Evolutionary conservation across 2,797 vertebrate species (phyloP).

Genomic region (Mormyrus proboscirostris): DNA sequence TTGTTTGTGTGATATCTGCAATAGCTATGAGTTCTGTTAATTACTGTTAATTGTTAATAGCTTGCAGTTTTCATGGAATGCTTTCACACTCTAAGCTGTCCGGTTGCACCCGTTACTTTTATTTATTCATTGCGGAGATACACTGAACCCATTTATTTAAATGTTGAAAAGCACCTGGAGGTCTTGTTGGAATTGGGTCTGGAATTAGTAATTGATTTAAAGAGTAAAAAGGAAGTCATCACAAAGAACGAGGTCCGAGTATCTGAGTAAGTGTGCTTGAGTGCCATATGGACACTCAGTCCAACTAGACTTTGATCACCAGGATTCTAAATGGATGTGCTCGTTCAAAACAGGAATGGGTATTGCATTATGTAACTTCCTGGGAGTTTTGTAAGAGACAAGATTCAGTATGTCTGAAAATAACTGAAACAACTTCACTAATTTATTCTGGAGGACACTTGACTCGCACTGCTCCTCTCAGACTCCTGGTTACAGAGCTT

Average conservation of each 20-base stretch:
- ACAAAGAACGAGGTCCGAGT: background rate
- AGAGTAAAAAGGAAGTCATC: background rate
- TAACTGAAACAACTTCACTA: background rate
- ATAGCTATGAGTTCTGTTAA: background rate
- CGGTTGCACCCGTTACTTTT: background rate
- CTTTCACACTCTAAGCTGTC: background rate
- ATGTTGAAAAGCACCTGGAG: background rate
- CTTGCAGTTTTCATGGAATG: background rate
- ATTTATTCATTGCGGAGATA: background rate
- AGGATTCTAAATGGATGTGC: background rate
- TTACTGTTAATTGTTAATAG: background rate
- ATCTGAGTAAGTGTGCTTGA: background rate
- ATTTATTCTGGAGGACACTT: background rate
- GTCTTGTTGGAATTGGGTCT: background rate
- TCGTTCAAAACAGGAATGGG: background rate
- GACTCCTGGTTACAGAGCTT: background rate
- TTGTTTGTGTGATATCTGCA: background rate
- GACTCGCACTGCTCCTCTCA: background rate
- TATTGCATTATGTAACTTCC: background rate
- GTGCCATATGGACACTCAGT: background rate
- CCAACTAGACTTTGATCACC: background rate
- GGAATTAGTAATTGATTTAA: background rate
- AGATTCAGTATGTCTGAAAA: background rate
- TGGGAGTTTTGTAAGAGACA: background rate
- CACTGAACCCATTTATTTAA: background rate